Evolutionary conservation across 2,888 invertebrate genomes (phyloP).

Genomic region (Drosophila kambysellisi): DNA sequence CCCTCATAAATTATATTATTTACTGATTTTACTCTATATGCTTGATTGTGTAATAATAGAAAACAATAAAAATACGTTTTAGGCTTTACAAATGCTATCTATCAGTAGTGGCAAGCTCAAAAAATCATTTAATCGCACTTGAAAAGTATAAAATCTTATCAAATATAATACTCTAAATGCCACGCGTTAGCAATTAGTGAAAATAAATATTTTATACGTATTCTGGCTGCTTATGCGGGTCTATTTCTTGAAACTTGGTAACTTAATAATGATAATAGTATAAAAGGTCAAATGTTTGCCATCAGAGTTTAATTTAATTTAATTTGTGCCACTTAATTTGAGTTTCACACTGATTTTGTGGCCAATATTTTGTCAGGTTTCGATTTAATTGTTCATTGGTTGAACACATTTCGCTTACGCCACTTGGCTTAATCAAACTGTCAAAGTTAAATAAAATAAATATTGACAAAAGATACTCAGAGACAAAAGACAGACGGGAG

Average conservation of each 20-base stretch:
- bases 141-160: conserved; percentile 3
- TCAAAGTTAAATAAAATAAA: conserved; percentile 69
- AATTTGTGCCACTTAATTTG: conserved; percentile 8
- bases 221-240: not conserved
- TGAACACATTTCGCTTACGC: conserved; percentile 11
- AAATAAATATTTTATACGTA: not conserved
- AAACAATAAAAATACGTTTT: not conserved
- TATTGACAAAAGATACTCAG: conserved; percentile 48
- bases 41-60: not conserved
- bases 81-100: not conserved
- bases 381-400: conserved; percentile 21
- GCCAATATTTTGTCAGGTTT: conserved; percentile 9
- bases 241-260: not conserved
- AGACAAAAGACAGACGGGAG: conserved; percentile 1
- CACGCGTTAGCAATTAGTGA: conserved; percentile 7
- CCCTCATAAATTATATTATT: not conserved
- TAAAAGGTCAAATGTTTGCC: conserved; percentile 1
- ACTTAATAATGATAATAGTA: not conserved
- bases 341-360: conserved; percentile 1
- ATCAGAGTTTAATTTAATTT: not conserved
- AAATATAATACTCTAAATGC: conserved; percentile 9
- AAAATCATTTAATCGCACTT: conserved; percentile 15
- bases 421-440: conserved; percentile 45
- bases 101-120: conserved; percentile 1
- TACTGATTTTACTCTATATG: not conserved